Evolutionary conservation across 2,888 invertebrate species (phyloP), one percentile per base, ranked within the genome.

Genomic region (Lasioglossum villosulum): DNA sequence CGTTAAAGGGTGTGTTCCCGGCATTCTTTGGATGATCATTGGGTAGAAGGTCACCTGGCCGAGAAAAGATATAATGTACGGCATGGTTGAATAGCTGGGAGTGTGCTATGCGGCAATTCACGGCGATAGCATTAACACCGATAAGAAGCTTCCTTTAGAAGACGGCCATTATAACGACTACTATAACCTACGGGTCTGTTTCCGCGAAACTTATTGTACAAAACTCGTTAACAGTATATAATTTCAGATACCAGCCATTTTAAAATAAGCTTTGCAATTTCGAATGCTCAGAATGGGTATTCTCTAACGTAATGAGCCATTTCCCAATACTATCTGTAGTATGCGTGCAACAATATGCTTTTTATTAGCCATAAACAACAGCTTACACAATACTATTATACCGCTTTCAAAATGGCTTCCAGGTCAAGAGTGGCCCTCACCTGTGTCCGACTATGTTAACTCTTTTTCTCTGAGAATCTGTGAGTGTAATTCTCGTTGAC

Each of bases 1-100:
- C 86, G 87, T 87, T 87, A 83, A 86, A 77, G 80, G 87, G 87
- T 83, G 87, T 87, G 87, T 83, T 79, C 34, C 86, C 37, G 45
- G 63, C 87, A 87, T 87, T 87, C 86, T 80, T 78, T 34, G 78
- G 78, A 76, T 42, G 86, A 83, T 75, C 76, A 56, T 80, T 77
- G 78, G 71, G n/a, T n/a, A 73, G 83, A 87, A 86, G 86, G 81
- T 77, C 78, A 78, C 73, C 37, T 72, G 77, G 72, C 48, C 16
- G 19, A 34, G 37, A 42, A 66, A 63, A 66, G 72, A 78, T 86
- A 75, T 78, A 78, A 73, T 59, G 71, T n/a, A 56, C 71, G 45
- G 23, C 19, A 59, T 16, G 59, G 23, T 66, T 19, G 63, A 70
- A 75, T 71, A 72, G 30, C 74, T 84, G 39, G 45, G 80, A 30